phyloP scores from a whole-genome alignment of 1,140 invertebrate genomes.

The Neotoxoptera formosana region DNA sequence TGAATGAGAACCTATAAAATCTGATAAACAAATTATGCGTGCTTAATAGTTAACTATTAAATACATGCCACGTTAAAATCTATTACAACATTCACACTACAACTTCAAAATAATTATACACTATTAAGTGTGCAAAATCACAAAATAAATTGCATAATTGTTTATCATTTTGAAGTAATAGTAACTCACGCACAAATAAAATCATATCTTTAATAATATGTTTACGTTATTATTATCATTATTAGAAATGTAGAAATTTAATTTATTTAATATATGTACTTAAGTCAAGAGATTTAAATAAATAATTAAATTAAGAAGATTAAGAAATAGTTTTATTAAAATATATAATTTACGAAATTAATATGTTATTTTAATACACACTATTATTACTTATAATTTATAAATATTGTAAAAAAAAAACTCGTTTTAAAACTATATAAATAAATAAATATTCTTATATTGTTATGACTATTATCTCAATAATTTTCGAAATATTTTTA shows the following conservation, averaged over 20 bases:
- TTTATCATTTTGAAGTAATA: neutral
- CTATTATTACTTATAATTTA: neutral
- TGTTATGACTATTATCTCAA: neutral
- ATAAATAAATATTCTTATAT: neutral
- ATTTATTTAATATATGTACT: neutral
- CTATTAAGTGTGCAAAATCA: neutral
- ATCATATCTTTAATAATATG: neutral
- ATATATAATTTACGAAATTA: neutral
- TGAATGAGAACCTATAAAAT: neutral
- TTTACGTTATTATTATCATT: neutral
- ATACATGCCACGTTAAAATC: neutral
- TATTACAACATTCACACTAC: neutral
- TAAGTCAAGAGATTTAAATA: neutral
- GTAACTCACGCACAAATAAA: neutral
- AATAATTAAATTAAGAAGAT: neutral
- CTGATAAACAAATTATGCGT: neutral
- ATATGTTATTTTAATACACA: neutral
- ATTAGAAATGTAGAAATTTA: neutral
- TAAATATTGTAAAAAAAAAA: neutral
- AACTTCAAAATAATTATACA: neutral
- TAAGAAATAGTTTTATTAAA: neutral
- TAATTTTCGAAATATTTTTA: neutral
- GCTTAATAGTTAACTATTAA: neutral
- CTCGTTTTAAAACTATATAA: neutral
- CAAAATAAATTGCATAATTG: constrained; percentile 3